A percentile compares a stretch with the other conserved stretches of the same genome.
Evolutionary conservation across 92 coral and sea anemone genomes (phyloP).

Genomic region (Parazoanthus darwini): DNA sequence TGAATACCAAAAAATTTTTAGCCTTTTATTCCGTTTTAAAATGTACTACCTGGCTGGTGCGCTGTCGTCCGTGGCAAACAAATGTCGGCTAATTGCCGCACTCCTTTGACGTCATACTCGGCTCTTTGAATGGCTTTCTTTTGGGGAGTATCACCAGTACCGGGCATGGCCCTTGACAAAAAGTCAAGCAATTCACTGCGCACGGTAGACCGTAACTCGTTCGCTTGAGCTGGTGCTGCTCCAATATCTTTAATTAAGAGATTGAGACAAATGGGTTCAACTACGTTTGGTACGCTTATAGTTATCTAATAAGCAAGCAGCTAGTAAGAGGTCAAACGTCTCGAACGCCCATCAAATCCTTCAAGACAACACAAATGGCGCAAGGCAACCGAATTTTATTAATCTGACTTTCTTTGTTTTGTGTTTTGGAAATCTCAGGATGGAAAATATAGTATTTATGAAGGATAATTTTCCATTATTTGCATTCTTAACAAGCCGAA

Average conservation of each 20-base stretch:
- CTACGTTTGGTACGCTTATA: no score
- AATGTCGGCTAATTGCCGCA: background rate
- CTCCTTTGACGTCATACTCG: background rate
- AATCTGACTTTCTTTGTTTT: no score
- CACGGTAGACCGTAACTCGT: background rate
- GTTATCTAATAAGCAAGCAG: no score
- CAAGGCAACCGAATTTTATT: no score
- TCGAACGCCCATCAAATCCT: no score
- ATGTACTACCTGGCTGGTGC: background rate
- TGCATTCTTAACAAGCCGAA: no score
- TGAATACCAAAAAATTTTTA: background rate
- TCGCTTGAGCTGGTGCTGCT: background rate
- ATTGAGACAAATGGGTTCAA: background rate
- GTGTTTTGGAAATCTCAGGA: no score
- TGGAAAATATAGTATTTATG: no score
- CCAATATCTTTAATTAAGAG: background rate
- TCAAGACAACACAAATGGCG: no score
- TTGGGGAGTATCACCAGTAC: background rate
- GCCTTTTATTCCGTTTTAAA: background rate
- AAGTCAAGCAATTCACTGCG: slow-evolving; percentile 14
- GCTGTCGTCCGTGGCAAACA: background rate
- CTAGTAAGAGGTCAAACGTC: no score
- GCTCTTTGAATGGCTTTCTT: background rate
- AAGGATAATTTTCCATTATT: no score
- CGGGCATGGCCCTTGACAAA: background rate